Evolutionary conservation across 2,888 invertebrate genomes (phyloP).

Genomic region (Melanostoma scalare): DNA sequence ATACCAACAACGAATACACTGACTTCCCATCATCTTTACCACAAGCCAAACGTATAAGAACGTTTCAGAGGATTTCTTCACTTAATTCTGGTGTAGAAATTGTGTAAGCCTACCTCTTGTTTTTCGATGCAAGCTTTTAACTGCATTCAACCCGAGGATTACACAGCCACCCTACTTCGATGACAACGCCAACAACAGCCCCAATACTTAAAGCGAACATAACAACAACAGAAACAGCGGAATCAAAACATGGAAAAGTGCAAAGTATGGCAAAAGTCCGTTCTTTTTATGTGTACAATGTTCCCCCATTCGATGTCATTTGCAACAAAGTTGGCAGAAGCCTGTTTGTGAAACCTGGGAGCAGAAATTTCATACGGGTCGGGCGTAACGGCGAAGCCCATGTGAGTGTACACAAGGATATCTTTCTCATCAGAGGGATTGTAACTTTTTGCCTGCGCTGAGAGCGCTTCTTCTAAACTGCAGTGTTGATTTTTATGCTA

Average conservation of each 20-base stretch:
- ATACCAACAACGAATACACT: slow-evolving; percentile 27
- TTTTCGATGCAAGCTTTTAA: slow-evolving; percentile 37
- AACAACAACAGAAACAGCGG: not conserved
- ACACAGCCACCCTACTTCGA: slow-evolving; percentile 33
- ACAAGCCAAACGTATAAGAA: slow-evolving; percentile 27
- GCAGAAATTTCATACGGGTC: slow-evolving; percentile 32
- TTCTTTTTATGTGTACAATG: not conserved
- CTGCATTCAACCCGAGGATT: slow-evolving; percentile 42
- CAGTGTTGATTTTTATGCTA: slow-evolving; percentile 65
- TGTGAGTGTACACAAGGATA: slow-evolving; percentile 39
- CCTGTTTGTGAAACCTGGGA: slow-evolving; percentile 18
- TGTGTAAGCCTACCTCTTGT: slow-evolving; percentile 25
- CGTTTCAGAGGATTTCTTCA: slow-evolving; percentile 58
- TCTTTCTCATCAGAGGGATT: slow-evolving; percentile 34
- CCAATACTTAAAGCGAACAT: slow-evolving; percentile 22
- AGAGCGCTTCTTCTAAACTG: slow-evolving; percentile 50
- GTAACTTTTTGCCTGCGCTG: slow-evolving; percentile 42
- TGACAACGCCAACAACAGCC: slow-evolving; percentile 59
- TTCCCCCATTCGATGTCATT: slow-evolving; percentile 25
- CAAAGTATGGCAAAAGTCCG: slow-evolving; percentile 23
- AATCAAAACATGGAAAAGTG: slow-evolving; percentile 10
- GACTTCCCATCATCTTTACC: slow-evolving; percentile 19
- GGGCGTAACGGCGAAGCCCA: not conserved
- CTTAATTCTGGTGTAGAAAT: slow-evolving; percentile 43
- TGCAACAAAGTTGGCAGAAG: slow-evolving; percentile 37